Conservation (phyloP, 2,888 invertebrate genomes). For the Thumatha senex region DNA sequence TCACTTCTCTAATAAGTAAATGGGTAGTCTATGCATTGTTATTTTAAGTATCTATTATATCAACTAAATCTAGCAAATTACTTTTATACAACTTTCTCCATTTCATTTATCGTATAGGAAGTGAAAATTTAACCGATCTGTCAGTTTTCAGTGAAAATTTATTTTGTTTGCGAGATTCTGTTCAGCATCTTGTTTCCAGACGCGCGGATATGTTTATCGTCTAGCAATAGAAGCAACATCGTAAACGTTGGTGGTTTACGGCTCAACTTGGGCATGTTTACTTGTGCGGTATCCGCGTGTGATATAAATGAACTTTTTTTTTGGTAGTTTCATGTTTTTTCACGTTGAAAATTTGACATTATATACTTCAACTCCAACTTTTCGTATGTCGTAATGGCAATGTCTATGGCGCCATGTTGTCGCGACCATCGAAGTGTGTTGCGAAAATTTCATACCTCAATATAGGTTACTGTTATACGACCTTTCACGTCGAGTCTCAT, state of each 20-base stretch:
- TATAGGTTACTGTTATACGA: constrained; percentile 70
- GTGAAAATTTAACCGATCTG: constrained; percentile 24
- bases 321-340: constrained; percentile 1
- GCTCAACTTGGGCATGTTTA: constrained; percentile 55
- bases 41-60: too few species aligned
- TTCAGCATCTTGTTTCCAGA: constrained; percentile 59
- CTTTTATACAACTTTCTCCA: constrained; percentile 21
- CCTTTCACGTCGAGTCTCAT: constrained; percentile 60
- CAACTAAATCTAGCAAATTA: constrained; percentile 39
- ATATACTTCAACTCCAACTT: constrained; percentile 18
- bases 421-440: constrained; percentile 52
- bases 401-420: constrained; percentile 56
- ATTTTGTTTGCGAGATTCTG: constrained; percentile 67
- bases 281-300: constrained; percentile 40
- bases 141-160: constrained; percentile 39
- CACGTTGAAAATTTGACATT: constrained; percentile 9
- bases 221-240: constrained; percentile 57
- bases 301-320: constrained; percentile 14
- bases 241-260: constrained; percentile 63
- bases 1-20: too few species aligned
- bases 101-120: constrained; percentile 24
- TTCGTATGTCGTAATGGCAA: constrained; percentile 25
- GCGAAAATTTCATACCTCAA: constrained; percentile 57
- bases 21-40: too few species aligned
- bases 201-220: constrained; percentile 68